Percentiles rank a stretch among this genome's conserved stretches.
phyloP scores from a whole-genome alignment of 2,888 invertebrate species.

The Leucania comma region DNA sequence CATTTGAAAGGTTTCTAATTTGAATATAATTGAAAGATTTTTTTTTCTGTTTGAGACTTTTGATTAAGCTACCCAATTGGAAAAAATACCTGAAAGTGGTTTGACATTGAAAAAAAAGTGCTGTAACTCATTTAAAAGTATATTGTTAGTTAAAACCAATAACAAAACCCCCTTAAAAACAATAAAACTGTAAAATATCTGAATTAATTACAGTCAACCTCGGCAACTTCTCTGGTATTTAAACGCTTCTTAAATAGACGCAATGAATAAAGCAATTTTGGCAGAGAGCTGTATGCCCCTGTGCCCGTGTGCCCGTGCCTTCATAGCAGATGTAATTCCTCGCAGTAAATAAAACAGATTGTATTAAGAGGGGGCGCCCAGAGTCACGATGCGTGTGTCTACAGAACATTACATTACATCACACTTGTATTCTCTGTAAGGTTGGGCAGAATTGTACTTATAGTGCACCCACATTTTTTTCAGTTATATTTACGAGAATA shows the following conservation, averaged over 20 bases:
- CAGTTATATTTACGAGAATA: not conserved
- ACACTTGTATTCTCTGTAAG: not conserved
- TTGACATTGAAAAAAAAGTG: too few species aligned
- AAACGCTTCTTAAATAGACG: conserved; percentile 44
- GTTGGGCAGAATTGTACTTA: not conserved
- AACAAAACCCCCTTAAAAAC: not conserved
- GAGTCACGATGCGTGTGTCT: not conserved
- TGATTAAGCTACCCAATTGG: too few species aligned
- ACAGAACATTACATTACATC: not conserved
- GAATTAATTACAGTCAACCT: conserved; percentile 11
- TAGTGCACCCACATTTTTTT: not conserved
- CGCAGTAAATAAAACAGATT: conserved; percentile 61
- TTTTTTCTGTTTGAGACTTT: too few species aligned
- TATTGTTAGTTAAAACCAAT: too few species aligned
- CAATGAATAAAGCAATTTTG: conserved; percentile 61
- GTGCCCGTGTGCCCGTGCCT: conserved; percentile 23
- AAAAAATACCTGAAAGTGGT: not conserved
- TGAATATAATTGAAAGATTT: too few species aligned
- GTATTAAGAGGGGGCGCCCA: conserved; percentile 40
- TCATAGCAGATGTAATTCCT: conserved; percentile 53
- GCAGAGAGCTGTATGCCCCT: conserved; percentile 10
- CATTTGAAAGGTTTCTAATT: too few species aligned
- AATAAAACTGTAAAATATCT: conserved; percentile 1
- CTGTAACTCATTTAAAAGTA: too few species aligned
- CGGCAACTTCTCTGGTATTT: not conserved